Base-by-base conservation (phyloP, 1,140 invertebrate species). In the Drosophila insularis region DNA sequence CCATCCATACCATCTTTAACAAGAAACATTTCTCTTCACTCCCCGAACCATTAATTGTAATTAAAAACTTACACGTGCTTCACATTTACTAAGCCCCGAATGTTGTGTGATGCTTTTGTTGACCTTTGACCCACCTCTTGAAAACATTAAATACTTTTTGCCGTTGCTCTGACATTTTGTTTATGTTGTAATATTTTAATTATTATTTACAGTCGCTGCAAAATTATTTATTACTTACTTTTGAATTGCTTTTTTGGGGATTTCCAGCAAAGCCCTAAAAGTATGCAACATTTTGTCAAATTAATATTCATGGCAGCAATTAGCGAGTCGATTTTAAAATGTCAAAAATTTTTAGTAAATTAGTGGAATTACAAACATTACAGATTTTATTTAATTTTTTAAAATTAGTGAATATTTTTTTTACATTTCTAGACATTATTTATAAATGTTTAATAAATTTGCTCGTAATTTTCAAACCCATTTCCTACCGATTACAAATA, bases 51-150 rank as follows among this genome's bases (percentile, higher is more conserved):
- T 85, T 86, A 68, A 81, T 78, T 86, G 78, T 85, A 85, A 85
- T 85, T 85, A 85, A 86, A 80, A 85, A 85, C 81, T 81, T 86
- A 81, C 81, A 86, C 78, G 81, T 85, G 81, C 81, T 78, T 27
- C 58, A 81, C 80, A 78, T 81, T 58, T 55, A 78, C 58, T 66
- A 59, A 78, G 62, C 67, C 46, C 23, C 23, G 21, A 37, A 31
- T 61, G 56, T 70, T 63, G 39, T 46, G 37, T 50, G 61, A 43
- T 73, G 62, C 73, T 46, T 77, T 46, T 73, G 66, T 27, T 77
- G 74, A 85, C 71, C 78, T 78, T 68, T 64, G 40, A 50, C 63
- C 58, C 43, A 21, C 43, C 55, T 27, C 37, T 23, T 13, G 35
- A 21, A 55, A 10, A 17, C 8, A 21, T 50, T 50, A 50, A 50